phyloP scores from a whole-genome alignment of 2,888 invertebrate genomes.

The Tipula vernalis region DNA sequence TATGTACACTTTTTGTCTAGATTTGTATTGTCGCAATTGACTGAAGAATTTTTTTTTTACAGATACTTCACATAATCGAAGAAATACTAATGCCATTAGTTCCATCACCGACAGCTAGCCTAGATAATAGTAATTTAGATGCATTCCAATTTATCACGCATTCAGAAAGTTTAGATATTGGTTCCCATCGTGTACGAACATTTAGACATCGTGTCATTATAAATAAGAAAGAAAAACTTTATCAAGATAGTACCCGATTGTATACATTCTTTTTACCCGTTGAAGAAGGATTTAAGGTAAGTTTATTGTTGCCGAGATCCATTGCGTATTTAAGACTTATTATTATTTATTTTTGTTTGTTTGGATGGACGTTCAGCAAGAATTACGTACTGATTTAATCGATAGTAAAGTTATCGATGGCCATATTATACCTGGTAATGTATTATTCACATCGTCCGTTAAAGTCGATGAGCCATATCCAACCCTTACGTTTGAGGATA shows the following conservation, averaged over 20 bases:
- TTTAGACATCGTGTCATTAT: conserved; percentile 14
- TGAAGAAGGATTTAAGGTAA: conserved; percentile 79
- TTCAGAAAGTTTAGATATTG: conserved; percentile 63
- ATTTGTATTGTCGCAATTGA: not conserved
- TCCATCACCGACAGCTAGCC: conserved; percentile 44
- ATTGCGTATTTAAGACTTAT: not conserved
- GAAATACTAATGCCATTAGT: conserved; percentile 71
- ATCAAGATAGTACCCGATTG: conserved; percentile 55
- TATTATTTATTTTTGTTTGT: conserved; percentile 6
- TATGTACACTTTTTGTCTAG: conserved; percentile 22
- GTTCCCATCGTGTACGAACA: conserved; percentile 59
- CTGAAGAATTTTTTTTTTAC: conserved; percentile 13
- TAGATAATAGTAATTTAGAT: conserved; percentile 65
- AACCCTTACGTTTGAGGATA: conserved; percentile 71
- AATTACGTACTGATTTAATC: conserved; percentile 58
- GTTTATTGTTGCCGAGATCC: conserved; percentile 11
- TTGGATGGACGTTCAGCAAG: conserved; percentile 38
- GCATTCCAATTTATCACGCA: conserved; percentile 68
- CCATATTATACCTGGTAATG: conserved; percentile 77
- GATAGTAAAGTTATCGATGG: conserved; percentile 79
- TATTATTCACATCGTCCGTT: conserved; percentile 76
- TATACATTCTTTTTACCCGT: conserved; percentile 86
- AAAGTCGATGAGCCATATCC: conserved; percentile 58
- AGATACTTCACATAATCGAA: conserved; percentile 81
- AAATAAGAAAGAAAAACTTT: conserved; percentile 32